A percentile compares a stretch with the other conserved stretches of the same genome.
Evolutionary conservation across 1,140 invertebrate species (phyloP).

Genomic region (Macrostomum lignano): DNA sequence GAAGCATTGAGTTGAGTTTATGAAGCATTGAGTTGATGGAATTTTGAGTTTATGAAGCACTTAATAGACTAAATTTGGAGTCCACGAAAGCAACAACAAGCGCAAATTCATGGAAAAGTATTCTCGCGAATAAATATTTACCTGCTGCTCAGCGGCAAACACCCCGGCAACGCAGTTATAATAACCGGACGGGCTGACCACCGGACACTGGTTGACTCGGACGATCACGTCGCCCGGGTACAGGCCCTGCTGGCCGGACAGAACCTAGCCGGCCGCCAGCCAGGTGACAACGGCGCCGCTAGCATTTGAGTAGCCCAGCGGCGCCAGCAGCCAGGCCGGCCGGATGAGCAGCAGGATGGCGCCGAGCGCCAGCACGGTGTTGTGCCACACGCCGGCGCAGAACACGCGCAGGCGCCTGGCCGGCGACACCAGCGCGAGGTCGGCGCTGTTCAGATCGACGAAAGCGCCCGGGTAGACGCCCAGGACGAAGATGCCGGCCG

Average conservation of each 20-base stretch:
- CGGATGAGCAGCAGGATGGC: conserved; percentile 41
- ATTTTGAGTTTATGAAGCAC: too few relatives aligned
- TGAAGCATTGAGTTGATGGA: too few relatives aligned
- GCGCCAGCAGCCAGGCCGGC: conserved; percentile 41
- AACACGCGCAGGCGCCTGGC: conserved; percentile 48
- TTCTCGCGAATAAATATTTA: too few relatives aligned
- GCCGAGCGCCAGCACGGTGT: conserved; percentile 46
- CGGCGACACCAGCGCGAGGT: conserved; percentile 33
- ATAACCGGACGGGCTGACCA: conserved; percentile 42
- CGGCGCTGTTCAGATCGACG: conserved; percentile 29
- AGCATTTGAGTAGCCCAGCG: conserved; percentile 42
- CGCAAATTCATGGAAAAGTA: too few relatives aligned
- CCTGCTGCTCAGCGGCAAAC: too few relatives aligned
- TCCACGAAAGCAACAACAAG: too few relatives aligned
- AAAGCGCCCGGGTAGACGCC: conserved; percentile 31
- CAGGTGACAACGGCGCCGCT: conserved; percentile 43
- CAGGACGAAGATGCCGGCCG: conserved; percentile 31
- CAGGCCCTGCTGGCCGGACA: conserved; percentile 45
- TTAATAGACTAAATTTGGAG: too few relatives aligned
- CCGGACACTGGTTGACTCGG: conserved; percentile 45
- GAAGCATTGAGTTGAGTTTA: too few relatives aligned
- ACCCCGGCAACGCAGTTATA: conserved; percentile 40
- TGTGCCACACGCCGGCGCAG: conserved; percentile 85
- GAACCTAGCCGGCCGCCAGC: conserved; percentile 36
- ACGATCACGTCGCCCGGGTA: conserved; percentile 40